These are phyloP conservation scores for Nomada ferruginata DNA, from an alignment of 2,888 invertebrate species.

Conservation along the genomic window DNA sequence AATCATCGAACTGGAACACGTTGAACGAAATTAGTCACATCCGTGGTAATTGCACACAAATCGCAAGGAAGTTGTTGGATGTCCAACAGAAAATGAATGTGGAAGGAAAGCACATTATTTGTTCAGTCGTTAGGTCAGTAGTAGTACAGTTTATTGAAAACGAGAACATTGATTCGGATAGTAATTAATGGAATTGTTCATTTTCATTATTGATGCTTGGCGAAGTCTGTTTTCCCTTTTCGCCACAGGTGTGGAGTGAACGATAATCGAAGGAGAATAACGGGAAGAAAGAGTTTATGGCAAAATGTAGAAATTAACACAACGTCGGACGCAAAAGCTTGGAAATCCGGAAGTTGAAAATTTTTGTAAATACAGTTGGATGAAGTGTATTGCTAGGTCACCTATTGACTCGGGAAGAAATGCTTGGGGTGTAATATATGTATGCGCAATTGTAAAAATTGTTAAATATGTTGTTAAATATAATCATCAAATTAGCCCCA, in stretches of 20 bases:
- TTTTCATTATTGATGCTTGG: background rate
- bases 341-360: background rate
- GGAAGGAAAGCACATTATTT: background rate
- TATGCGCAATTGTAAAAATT: too few species aligned
- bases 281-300: background rate
- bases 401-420: too few species aligned
- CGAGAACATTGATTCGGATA: background rate
- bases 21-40: conserved; percentile 10
- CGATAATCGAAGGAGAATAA: background rate
- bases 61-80: conserved; percentile 11
- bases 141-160: background rate
- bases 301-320: background rate
- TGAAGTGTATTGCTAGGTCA: background rate
- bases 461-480: too few species aligned
- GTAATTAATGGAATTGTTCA: background rate
- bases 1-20: background rate
- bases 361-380: background rate
- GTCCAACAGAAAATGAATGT: conserved; percentile 21
- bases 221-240: background rate
- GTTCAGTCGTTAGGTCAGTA: background rate
- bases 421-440: too few species aligned
- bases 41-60: conserved; percentile 7
- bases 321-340: background rate
- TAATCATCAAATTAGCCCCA: background rate
- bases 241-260: background rate